These are phyloP conservation scores for Verasper variegatus DNA, from an alignment of 2,113 vertebrate species.

Conservation along the genomic window DNA sequence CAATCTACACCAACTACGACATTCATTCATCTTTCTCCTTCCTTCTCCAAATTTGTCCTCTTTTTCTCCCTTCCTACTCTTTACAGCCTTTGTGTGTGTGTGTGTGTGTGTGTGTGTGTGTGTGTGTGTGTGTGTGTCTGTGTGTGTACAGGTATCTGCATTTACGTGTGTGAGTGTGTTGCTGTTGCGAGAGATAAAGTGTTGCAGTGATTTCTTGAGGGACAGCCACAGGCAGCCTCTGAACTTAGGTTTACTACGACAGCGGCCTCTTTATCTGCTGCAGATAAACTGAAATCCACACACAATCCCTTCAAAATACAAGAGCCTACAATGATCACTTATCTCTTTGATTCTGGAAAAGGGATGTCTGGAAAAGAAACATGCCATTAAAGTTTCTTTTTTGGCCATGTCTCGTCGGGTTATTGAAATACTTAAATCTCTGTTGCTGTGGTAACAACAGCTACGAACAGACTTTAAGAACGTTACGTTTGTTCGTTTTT, in stretches of 20 bases:
- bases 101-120: slow-evolving; percentile 3
- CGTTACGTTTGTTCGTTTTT: slow-evolving; percentile 36
- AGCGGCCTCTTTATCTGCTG: slow-evolving; percentile 47
- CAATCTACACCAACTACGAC: slow-evolving; percentile 65
- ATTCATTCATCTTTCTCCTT: slow-evolving; percentile 72
- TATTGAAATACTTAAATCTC: slow-evolving; percentile 44
- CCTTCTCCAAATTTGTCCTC: slow-evolving; percentile 29
- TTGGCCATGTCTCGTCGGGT: slow-evolving; percentile 27
- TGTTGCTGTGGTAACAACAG: slow-evolving; percentile 15
- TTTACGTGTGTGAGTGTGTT: slow-evolving; percentile 33
- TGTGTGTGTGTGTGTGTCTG: slow-evolving; percentile 20
- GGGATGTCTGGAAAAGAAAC: slow-evolving; percentile 40
- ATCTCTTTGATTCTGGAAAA: slow-evolving; percentile 21
- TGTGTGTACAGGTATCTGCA: slow-evolving; percentile 24
- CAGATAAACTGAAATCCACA: slow-evolving; percentile 31
- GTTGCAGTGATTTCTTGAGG: slow-evolving; percentile 72
- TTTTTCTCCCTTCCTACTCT: slow-evolving; percentile 24
- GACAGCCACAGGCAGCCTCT: slow-evolving; percentile 57
- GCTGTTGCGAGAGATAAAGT: slow-evolving; percentile 62
- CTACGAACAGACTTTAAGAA: slow-evolving; percentile 29
- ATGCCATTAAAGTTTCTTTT: slow-evolving; percentile 50
- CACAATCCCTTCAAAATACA: slow-evolving; percentile 32
- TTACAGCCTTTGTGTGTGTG: slow-evolving; percentile 12
- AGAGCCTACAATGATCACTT: slow-evolving; percentile 23
- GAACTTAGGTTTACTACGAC: slow-evolving; percentile 55